phyloP scores from a whole-genome alignment of 2,113 vertebrate genomes.

The Tragelaphus scriptus region DNA sequence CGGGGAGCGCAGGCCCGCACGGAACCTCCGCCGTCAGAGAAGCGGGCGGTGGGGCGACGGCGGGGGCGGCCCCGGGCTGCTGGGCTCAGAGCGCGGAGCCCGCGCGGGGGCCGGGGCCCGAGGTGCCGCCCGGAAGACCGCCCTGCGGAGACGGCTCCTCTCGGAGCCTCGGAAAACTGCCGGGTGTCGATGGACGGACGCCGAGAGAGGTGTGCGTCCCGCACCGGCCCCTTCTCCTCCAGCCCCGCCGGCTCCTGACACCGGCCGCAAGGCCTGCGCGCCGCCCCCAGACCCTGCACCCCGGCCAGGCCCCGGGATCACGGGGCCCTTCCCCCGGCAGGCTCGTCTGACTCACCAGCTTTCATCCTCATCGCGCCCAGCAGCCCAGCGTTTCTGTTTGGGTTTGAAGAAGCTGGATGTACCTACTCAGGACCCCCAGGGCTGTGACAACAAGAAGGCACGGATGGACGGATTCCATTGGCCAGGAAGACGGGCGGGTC shows the following conservation, averaged over 20 bases:
- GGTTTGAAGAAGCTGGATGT: not conserved
- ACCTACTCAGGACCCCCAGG: not conserved
- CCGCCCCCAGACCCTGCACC: not conserved
- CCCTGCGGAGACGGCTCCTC: not conserved
- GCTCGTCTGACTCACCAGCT: not conserved
- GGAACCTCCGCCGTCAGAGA: not conserved
- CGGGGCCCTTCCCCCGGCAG: not conserved
- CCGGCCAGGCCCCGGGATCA: not conserved
- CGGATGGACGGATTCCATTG: fast-evolving
- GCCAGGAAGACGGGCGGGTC: not conserved
- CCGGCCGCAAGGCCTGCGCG: not conserved
- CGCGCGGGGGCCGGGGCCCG: not conserved
- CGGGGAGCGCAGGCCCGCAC: too few species aligned
- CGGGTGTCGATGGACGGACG: not conserved
- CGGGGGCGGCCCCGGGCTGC: not conserved
- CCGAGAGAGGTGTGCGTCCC: not conserved
- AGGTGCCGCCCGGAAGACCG: not conserved
- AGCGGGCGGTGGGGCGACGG: not conserved
- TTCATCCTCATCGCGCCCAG: not conserved
- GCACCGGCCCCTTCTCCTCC: not conserved
- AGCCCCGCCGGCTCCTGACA: not conserved
- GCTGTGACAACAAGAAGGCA: not conserved
- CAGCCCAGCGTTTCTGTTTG: not conserved
- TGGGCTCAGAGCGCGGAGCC: not conserved
- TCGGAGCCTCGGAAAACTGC: not conserved